Base-by-base conservation (phyloP, 2,797 vertebrate genomes). In the Gobionotothen gibberifrons region DNA sequence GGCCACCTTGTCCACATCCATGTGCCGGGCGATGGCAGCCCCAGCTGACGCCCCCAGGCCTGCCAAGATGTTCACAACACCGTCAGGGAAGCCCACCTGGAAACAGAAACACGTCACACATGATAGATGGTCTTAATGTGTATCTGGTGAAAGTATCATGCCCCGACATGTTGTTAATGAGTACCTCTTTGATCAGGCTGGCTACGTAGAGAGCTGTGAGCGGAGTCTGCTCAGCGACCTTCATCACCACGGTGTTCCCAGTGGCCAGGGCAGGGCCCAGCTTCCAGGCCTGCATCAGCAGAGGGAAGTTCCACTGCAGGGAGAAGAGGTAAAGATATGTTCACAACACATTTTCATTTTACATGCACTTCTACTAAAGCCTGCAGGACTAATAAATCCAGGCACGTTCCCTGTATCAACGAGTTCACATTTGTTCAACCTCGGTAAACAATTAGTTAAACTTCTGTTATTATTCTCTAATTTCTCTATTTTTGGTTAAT, bases 211-310 rank as follows among this genome's bases (percentile, higher is more conserved):
- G 96, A 0, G 96, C 97, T 0, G 96, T 97, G 82, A 99, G 95
- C 0, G 98, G 97, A 0, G 98, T 99, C 90, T 99, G 98, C 85
- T 99, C 98, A 0, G 98, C 98, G 32, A 97, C 94, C 43, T 99
- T 99, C 98, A 99, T 98, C 87, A 99, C 97, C 42, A 99, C 94
- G 9, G 98, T 98, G 0, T 99, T 99, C 5, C 98, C 97, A 0
- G 97, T 99, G 0, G 97, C 97, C 74, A 99, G 85, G 26, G 97
- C 98, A 0, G 98, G 98, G 5, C 96, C 97, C 3, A 99, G 90
- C 49, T 99, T 99, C 97, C 97, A 99, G 0, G 97, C 95, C 69
- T 96, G 96, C 98, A 99, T 99, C 91, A 98, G 39, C 53, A 99
- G 91, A 0, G 97, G 98, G 87, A 99, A 99, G 86, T 99, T 99